Conservation (phyloP, 2,888 invertebrate species). For the Bugulina stolonifera region DNA sequence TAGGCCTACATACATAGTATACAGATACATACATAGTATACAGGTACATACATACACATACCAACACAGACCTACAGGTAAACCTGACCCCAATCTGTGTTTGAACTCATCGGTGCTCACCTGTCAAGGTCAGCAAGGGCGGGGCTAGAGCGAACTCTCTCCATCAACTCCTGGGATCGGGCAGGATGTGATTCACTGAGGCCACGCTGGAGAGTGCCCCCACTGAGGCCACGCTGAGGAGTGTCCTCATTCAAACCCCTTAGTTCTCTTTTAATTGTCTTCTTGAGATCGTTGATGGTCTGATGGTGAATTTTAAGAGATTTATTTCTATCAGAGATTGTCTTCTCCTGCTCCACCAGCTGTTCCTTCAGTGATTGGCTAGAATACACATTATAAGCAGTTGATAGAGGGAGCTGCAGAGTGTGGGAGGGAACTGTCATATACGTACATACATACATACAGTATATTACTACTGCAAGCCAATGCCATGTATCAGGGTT, state of each 20-base stretch:
- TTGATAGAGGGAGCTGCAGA: no score
- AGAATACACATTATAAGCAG: no score
- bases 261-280: slow-evolving; percentile 82
- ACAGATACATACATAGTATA: not conserved
- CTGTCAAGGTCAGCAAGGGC: slow-evolving; percentile 5
- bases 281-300: slow-evolving; percentile 80
- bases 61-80: not conserved
- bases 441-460: no score
- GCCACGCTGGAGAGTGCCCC: no score
- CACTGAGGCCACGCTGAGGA: not conserved
- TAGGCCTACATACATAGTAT: no score
- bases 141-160: slow-evolving; percentile 5
- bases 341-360: slow-evolving; percentile 60
- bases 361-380: slow-evolving; percentile 35
- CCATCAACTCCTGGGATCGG: not conserved
- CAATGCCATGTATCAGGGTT: no score
- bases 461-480: no score
- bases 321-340: slow-evolving; percentile 61
- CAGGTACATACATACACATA: not conserved
- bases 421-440: no score
- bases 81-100: no score
- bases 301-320: slow-evolving; percentile 74
- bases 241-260: not conserved
- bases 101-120: not conserved
- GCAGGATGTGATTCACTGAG: not conserved